These are phyloP conservation scores for Dipodomys spectabilis DNA, from an alignment of 2,113 vertebrate genomes.

Conservation along the genomic window DNA sequence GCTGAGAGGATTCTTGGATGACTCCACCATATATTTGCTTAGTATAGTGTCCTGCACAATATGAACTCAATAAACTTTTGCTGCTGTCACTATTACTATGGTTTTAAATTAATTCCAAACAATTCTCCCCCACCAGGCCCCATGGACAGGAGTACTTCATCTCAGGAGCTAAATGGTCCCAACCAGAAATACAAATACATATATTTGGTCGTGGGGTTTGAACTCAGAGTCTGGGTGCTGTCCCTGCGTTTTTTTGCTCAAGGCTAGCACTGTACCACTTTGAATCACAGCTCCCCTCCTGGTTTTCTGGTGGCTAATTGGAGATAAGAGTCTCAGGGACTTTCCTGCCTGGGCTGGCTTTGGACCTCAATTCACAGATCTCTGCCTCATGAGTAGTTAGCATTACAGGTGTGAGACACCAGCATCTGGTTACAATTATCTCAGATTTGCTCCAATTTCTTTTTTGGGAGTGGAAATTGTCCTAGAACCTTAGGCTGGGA, in stretches of 20 bases:
- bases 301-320: too few relatives aligned
- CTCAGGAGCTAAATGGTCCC: too few relatives aligned
- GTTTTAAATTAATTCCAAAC: not conserved
- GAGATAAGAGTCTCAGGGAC: too few relatives aligned
- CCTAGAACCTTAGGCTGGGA: not conserved
- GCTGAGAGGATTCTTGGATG: not conserved
- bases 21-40: not conserved
- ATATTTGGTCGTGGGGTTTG: not conserved
- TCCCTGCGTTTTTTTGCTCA: not conserved
- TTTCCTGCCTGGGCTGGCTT: too few relatives aligned
- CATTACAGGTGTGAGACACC: too few relatives aligned
- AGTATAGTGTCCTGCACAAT: too few relatives aligned
- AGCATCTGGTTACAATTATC: not conserved
- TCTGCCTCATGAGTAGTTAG: too few relatives aligned
- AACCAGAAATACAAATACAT: too few relatives aligned
- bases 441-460: not conserved
- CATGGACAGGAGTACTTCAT: too few relatives aligned
- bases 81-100: not conserved
- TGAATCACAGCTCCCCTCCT: too few relatives aligned
- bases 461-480: not conserved
- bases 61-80: conserved; percentile 11
- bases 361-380: too few relatives aligned
- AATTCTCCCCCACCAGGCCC: not conserved
- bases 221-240: not conserved
- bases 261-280: not conserved